Percentiles rank a stretch among this genome's conserved stretches.
These are phyloP conservation scores for Capitulum mitella DNA, from an alignment of 2,888 invertebrate species.

Conservation along the genomic window DNA sequence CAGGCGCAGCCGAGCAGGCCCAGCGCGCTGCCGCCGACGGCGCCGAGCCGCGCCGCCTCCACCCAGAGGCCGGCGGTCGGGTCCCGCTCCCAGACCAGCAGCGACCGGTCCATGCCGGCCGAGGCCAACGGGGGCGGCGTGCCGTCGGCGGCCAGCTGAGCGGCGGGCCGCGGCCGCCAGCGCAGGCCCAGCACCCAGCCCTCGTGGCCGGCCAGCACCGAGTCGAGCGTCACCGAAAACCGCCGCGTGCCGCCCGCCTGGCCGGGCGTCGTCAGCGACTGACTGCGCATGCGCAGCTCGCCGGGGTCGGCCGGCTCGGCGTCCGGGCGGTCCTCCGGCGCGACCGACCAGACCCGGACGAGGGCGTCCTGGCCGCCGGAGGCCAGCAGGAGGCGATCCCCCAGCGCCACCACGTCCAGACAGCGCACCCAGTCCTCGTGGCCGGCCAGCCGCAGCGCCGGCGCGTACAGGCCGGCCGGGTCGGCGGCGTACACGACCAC, in stretches of 20 bases:
- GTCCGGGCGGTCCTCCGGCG: not conserved
- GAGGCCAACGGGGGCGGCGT: constrained; percentile 59
- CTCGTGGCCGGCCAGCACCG: constrained; percentile 83
- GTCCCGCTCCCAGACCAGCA: constrained; percentile 78
- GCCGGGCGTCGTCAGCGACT: not conserved
- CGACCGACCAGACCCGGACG: constrained; percentile 32
- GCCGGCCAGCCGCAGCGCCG: constrained; percentile 1
- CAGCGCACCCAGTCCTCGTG: constrained; percentile 22
- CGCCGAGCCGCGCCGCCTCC: constrained; percentile 75
- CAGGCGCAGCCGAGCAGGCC: constrained; percentile 87
- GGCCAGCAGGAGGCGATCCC: constrained; percentile 31
- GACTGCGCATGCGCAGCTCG: not conserved
- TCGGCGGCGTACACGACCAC: not conserved
- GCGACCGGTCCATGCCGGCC: constrained; percentile 83
- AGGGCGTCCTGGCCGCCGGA: constrained; percentile 34
- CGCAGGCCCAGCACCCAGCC: constrained; percentile 89
- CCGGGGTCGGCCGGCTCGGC: no score
- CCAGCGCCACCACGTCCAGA: not conserved
- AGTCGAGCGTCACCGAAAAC: constrained; percentile 66
- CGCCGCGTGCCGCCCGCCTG: constrained; percentile 30
- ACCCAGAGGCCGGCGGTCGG: constrained; percentile 64
- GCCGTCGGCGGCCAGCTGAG: not conserved
- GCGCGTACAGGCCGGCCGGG: not conserved
- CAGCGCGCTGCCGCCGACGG: constrained; percentile 86
- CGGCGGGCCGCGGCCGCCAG: constrained; percentile 56